Evolutionary conservation across 2,113 vertebrate species (phyloP), one percentile per base, ranked within the genome.

Genomic region (Brachyistius frenatus): DNA sequence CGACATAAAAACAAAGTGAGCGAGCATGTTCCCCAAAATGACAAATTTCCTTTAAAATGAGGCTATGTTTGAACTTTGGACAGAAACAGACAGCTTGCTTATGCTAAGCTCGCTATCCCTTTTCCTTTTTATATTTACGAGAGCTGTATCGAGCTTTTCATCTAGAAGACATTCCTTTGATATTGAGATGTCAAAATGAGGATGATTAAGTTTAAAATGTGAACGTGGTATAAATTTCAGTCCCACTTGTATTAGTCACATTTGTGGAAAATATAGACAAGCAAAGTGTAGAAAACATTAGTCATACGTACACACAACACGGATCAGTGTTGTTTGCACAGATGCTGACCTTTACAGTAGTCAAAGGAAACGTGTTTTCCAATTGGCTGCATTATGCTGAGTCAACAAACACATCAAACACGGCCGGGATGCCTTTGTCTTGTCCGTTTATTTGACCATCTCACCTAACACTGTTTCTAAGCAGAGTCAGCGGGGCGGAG

Each of bases 371-470:
- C 74, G 78, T 82, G 81, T 88, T 90, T 82, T 80, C 85, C 85
- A 80, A 2, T 81, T 78, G 84, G 84, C 74, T 58, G 63, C 63
- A n/a, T 82, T 86, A 70, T 56, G 66, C 69, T 91, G 80, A 80
- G 65, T 88, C 91, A 90, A 88, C 86, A 85, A 90, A 91, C 76
- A 85, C 58, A 66, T 67, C 64, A 33, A 81, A 78, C 69, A 61
- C 46, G 63, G 23, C 75, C 75, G 61, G 49, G 53, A 73, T 4
- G 58, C 61, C 70, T 86, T 65, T 73, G 36, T 46, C 53, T 60
- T 63, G 71, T 80, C 58, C 31, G 85, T 90, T 87, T 90, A 90
- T 89, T 87, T 90, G 80, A 85, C 58, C 82, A 84, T 72, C 71
- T 76, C 80, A 76, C 70, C 72, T 64, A 58, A 84, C 76, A 36